Evolutionary conservation across 1,140 invertebrate species (phyloP), one percentile per base, ranked within the genome.

Genomic region (Drosophila saltans): DNA sequence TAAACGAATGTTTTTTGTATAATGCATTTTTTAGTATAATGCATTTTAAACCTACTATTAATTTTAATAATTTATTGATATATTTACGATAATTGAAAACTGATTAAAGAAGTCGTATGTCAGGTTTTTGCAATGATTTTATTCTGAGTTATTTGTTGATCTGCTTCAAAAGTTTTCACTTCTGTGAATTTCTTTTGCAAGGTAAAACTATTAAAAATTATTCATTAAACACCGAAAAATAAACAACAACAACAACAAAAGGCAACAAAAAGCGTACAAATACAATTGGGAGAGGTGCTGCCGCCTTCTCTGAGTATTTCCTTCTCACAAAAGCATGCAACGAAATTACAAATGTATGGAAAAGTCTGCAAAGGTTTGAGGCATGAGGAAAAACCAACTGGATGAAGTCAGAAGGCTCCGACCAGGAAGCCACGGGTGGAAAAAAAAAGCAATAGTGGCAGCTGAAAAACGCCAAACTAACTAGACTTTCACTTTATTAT

Each of bases 401-500:
- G 60, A 68, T 56, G 62, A 57, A 69, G 30, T 41, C 69, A 68
- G 59, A 52, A 52, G 8, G 21, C 45, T 52, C 2, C 24, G 21
- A 41, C 55, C 68, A 76, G 72, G 55, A 75, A 81, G 73, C 74
- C 61, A 69, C 33, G 45, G 16, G 45, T 8, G 45, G 9, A 52
- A 52, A 52, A 52, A 52, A 24, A 52, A 52, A 26, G 10, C 24
- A 71, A 62, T 72, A 78, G 61, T 66, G 75, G 26, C 40, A 72
- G 75, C 68, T 72, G 75, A 78, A 78, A 78, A 78, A 78, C 75
- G 75, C 75, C 75, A 88, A 88, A 89, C 83, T 83, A 89, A 89
- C 83, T 88, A 89, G 83, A 88, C 83, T 88, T 88, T 88, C 84
- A 89, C 83, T 88, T 89, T 88, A 89, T 88, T 88, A 88, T 88